A percentile compares a stretch with the other conserved stretches of the same genome.
Conservation (phyloP, 1,140 invertebrate species). For the Drosophila obscura region DNA sequence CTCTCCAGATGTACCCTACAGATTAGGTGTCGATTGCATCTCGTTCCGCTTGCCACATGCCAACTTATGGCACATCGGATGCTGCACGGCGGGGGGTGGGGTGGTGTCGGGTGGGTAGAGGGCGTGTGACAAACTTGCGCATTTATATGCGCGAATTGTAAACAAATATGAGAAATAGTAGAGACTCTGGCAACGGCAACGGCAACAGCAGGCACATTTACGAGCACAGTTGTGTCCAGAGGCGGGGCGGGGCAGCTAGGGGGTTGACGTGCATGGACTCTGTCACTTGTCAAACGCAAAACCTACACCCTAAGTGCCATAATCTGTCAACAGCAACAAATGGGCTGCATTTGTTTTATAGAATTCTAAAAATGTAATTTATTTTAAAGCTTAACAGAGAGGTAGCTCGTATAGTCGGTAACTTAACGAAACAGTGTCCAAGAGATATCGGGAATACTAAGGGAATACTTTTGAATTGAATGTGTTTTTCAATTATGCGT, state of each 20-base stretch:
- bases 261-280: conserved; percentile 13
- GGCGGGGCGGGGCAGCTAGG: not conserved
- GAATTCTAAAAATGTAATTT: no score
- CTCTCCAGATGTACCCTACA: conserved; percentile 16
- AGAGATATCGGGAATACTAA: no score
- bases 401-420: no score
- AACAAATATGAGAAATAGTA: conserved; percentile 75
- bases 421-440: no score
- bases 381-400: no score
- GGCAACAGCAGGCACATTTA: conserved; percentile 24
- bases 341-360: conserved; percentile 10
- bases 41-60: conserved; percentile 60
- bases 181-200: conserved; percentile 16
- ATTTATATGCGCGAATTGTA: conserved; percentile 75
- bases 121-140: conserved; percentile 45
- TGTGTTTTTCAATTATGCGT: no score
- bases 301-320: conserved; percentile 36
- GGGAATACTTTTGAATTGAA: no score
- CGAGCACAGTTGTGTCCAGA: not conserved
- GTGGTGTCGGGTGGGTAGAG: conserved; percentile 3
- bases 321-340: conserved; percentile 44
- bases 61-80: conserved; percentile 44
- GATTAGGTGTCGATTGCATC: conserved; percentile 76
- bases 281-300: conserved; percentile 52
- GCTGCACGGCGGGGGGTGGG: not conserved